These are phyloP conservation scores for Saimiri boliviensis DNA, from an alignment of 2,113 vertebrate species.

Conservation along the genomic window DNA sequence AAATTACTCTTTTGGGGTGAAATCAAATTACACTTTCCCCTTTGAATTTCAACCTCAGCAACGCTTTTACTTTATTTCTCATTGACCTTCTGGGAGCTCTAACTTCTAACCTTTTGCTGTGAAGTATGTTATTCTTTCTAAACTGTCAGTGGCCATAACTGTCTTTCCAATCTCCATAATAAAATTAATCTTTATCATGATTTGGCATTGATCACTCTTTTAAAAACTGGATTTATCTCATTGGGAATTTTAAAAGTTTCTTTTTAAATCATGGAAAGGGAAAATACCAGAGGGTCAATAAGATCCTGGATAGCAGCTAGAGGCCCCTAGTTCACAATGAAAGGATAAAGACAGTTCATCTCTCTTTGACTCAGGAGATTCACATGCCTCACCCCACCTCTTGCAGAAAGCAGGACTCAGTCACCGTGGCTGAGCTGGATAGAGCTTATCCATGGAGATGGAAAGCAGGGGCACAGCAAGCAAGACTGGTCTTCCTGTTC, in stretches of 20 bases:
- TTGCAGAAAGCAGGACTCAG: neutral
- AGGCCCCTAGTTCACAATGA: neutral
- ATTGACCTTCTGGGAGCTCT: neutral
- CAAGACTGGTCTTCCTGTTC: neutral
- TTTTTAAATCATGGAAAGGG: constrained; percentile 27
- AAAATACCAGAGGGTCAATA: neutral
- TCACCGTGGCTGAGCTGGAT: neutral
- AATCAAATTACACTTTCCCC: neutral
- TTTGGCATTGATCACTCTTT: neutral
- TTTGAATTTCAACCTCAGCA: constrained; percentile 2
- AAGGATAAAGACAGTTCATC: neutral
- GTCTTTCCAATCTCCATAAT: neutral
- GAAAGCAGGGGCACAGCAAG: neutral
- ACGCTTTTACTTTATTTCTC: constrained; percentile 33
- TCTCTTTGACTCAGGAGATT: neutral
- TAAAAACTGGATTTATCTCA: neutral
- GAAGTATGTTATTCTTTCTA: neutral
- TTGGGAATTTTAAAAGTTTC: neutral
- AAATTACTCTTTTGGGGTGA: constrained; percentile 28
- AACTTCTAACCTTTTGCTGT: neutral
- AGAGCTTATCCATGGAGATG: neutral
- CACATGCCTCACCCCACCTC: neutral
- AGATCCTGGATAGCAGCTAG: neutral
- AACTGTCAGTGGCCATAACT: neutral
- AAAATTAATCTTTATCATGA: neutral